Conservation (phyloP, 2,113 vertebrate genomes). For the Misgurnus anguillicaudatus region DNA sequence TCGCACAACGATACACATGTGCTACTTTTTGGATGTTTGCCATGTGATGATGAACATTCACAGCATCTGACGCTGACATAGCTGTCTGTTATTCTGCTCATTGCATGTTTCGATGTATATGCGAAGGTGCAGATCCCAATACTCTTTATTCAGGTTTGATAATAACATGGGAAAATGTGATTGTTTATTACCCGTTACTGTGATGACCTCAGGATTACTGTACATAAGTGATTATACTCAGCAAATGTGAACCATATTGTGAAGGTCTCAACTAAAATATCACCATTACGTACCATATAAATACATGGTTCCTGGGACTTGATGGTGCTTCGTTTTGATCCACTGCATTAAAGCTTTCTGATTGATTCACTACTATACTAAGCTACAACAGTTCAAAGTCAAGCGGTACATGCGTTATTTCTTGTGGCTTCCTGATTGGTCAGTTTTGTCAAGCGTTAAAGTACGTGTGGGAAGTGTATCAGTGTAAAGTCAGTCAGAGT, state of each 20-base stretch:
- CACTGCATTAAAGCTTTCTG: background rate
- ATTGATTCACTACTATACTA: conserved; percentile 24
- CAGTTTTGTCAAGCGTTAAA: conserved; percentile 8
- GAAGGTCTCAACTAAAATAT: background rate
- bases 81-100: background rate
- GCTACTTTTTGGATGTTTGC: background rate
- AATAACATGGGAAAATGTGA: conserved; percentile 27
- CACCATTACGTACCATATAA: no score
- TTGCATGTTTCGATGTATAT: background rate
- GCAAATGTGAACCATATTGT: conserved; percentile 17
- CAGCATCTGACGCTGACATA: background rate
- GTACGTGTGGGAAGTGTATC: background rate
- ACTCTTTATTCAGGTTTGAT: background rate
- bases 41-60: background rate
- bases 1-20: background rate
- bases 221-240: conserved; percentile 4
- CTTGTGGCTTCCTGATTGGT: background rate
- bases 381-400: conserved; percentile 1
- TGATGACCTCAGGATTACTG: conserved; percentile 34
- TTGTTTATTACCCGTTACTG: conserved; percentile 31
- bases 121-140: conserved; percentile 4
- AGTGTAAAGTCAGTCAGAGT: background rate
- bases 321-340: conserved; percentile 9
- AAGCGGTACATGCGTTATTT: conserved; percentile 20
- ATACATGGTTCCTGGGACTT: no score